Percentiles rank a stretch among this genome's conserved stretches.
Conservation (phyloP, 2,888 invertebrate genomes). For the Cordilura impudica region DNA sequence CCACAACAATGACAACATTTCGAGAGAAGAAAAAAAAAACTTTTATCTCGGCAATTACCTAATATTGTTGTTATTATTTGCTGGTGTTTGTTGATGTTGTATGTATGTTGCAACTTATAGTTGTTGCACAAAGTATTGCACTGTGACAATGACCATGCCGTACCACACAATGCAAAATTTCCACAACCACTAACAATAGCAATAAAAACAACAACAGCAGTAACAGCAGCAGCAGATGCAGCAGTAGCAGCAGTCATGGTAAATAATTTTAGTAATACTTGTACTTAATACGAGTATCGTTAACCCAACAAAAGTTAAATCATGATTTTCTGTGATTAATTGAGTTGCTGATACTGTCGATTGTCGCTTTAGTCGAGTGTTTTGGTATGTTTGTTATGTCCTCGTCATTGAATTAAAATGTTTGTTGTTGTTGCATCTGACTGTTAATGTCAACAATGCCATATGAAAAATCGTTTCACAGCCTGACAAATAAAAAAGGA, state of each 20-base stretch:
- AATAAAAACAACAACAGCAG: neutral
- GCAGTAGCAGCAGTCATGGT: neutral
- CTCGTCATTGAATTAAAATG: slow-evolving; percentile 42
- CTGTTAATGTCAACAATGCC: slow-evolving; percentile 22
- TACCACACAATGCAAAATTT: slow-evolving; percentile 22
- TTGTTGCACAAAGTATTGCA: slow-evolving; percentile 34
- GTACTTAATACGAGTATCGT: too few species aligned
- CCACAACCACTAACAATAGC: neutral
- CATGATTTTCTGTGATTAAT: slow-evolving; percentile 40
- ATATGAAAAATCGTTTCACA: too few species aligned
- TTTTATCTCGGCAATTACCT: slow-evolving; percentile 22
- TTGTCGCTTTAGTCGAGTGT: neutral
- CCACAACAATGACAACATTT: too few species aligned
- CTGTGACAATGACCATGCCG: slow-evolving; percentile 59
- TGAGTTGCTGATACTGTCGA: slow-evolving; percentile 18
- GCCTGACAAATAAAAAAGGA: too few species aligned
- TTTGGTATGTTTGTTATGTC: slow-evolving; percentile 30
- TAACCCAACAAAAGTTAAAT: neutral
- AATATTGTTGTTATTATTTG: neutral
- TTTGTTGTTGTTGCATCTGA: neutral
- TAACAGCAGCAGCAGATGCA: neutral
- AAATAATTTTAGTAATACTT: too few species aligned
- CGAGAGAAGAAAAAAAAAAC: neutral
- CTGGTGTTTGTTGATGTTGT: neutral
- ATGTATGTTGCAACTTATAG: slow-evolving; percentile 19